Evolutionary conservation across 2,888 invertebrate genomes (phyloP), one percentile per base, ranked within the genome.

Genomic region (Brachyptera putata): DNA sequence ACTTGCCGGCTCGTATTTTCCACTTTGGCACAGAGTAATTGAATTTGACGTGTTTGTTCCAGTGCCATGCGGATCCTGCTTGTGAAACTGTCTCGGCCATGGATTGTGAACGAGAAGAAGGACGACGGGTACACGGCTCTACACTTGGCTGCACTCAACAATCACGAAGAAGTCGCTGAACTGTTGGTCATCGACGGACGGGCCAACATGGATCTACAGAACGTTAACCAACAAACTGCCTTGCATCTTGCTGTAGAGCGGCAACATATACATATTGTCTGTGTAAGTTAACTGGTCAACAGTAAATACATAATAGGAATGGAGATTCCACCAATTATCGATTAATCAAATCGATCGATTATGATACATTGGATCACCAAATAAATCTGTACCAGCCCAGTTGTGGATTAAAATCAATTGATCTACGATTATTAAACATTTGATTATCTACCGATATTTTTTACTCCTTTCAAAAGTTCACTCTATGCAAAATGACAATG

Each of bases 71-170:
- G 94, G 72, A 93, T 95, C 71, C 83, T 97, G 70, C 79, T 97
- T 69, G 87, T 90, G 57, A 96, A 96, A 77, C 81, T 96, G 63
- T 94, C 94, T 34, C 84, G 96, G 22, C 89, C 93, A 1, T 98
- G 97, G 97, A 91, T 97, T 71, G 95, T 97, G 61, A 97, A 98
- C 75, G 97, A 98, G 77, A 96, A 95, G 70, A 98, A 98, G 74
- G 97, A 97, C 74, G 97, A 98, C 71, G 97, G 97, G 1, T 96
- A 96, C 77, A 95, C 97, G 0, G 96, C 97, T 0, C 80, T 97
- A 21, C 96, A 97, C 76, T 81, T 97, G 67, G 96, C 96, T 0
- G 95, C 96, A 0, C 84, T 97, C 30, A 97, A 97, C 78, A 96
- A 96, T 77, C 96, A 97, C 76, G 91, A 95, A 0, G 95, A 96